Percentiles rank a stretch among this genome's conserved stretches.
These are phyloP conservation scores for Pristionchus entomophagus DNA, from an alignment of 2,888 invertebrate species.

Conservation along the genomic window DNA sequence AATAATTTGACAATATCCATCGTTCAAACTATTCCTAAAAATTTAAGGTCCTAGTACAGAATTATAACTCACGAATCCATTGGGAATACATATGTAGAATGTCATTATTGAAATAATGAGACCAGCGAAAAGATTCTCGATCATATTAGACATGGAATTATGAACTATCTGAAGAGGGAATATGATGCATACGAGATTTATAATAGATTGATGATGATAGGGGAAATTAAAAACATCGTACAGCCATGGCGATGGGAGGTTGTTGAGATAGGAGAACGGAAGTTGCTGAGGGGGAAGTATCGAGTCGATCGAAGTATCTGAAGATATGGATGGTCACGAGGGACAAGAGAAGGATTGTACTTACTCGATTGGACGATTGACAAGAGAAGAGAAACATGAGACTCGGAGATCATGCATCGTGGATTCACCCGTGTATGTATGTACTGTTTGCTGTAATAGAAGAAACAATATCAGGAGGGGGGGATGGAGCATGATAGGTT, in stretches of 20 bases:
- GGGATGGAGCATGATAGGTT: no score
- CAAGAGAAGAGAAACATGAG: background rate
- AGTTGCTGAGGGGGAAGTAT: slow-evolving; percentile 28
- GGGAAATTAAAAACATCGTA: background rate
- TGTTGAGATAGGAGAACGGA: slow-evolving; percentile 38
- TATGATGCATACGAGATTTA: no score
- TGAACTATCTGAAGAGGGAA: background rate
- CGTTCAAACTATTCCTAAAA: no score
- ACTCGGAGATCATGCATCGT: background rate
- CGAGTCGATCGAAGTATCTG: slow-evolving; percentile 2
- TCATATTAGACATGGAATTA: background rate
- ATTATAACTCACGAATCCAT: background rate
- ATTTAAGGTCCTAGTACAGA: background rate
- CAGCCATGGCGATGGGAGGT: background rate
- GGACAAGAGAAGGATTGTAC: background rate
- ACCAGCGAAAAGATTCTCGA: background rate
- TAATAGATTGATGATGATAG: background rate
- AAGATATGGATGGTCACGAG: background rate
- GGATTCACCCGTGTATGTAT: background rate
- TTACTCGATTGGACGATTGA: slow-evolving; percentile 4
- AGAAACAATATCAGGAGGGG: no score
- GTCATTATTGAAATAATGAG: background rate
- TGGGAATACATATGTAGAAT: background rate
- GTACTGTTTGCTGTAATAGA: background rate
- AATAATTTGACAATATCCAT: no score